Evolutionary conservation across 2,113 vertebrate species (phyloP).

Genomic region (Megaleporinus macrocephalus): DNA sequence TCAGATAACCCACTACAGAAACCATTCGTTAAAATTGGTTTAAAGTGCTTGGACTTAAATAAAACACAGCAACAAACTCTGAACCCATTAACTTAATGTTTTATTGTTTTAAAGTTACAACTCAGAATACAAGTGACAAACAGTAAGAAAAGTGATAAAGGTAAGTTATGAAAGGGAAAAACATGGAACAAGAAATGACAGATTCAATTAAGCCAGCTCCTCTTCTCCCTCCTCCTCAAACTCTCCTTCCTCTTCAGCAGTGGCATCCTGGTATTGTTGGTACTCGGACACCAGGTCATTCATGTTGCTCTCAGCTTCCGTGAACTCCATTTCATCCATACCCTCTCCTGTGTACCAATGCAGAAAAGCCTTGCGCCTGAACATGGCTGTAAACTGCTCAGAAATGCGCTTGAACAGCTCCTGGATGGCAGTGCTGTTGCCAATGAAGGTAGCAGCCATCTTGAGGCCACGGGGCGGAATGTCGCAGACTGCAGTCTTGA

Average conservation of each 20-base stretch:
- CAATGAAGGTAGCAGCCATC: constrained; percentile 84
- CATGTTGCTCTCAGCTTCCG: constrained; percentile 87
- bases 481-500: constrained; percentile 81
- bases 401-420: constrained; percentile 87
- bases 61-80: not conserved
- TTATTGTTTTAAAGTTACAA: constrained; percentile 45
- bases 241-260: constrained; percentile 86
- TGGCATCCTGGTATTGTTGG: constrained; percentile 89
- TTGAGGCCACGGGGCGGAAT: constrained; percentile 83
- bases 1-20: too few relatives aligned
- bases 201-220: constrained; percentile 47
- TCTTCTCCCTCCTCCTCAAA: constrained; percentile 78
- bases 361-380: constrained; percentile 83
- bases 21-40: not conserved
- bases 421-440: constrained; percentile 84
- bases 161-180: constrained; percentile 3
- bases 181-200: constrained; percentile 5
- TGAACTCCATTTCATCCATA: constrained; percentile 94
- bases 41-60: not conserved
- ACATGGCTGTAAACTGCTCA: constrained; percentile 88
- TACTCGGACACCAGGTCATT: constrained; percentile 86
- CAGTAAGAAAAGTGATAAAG: constrained; percentile 7
- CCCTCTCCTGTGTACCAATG: constrained; percentile 82
- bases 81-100: not conserved
- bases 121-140: constrained; percentile 28